Evolutionary conservation across 2,797 vertebrate genomes (phyloP), one percentile per base, ranked within the genome.

Genomic region (Anableps anableps): DNA sequence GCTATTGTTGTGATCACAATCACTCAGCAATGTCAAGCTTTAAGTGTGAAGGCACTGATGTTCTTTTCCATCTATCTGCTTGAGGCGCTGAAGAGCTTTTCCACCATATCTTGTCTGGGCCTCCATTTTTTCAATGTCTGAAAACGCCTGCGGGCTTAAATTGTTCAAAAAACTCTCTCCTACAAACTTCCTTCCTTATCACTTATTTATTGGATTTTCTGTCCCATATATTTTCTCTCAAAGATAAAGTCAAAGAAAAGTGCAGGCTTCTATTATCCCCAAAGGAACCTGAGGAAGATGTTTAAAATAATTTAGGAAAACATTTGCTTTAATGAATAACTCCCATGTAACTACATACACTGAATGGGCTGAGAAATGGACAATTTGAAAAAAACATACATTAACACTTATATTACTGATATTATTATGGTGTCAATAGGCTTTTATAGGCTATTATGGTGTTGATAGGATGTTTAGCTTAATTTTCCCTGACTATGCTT

Each of bases 151-250:
- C 84, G 92, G 92, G 93, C 89, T 93, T 91, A 92, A 91, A 93
- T 92, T 93, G 93, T 93, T 94, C 90, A 92, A 91, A 94, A 94
- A 91, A 88, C 90, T 87, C 88, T 85, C 88, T 85, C 84, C 90
- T 73, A 83, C 85, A 75, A 93, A 93, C 91, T 93, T 94, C 89
- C 91, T 89, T 82, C 88, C 89, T 95, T 94, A 95, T 95, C 90
- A 91, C 85, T 93, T 95, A 95, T 95, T 94, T 93, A 95, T 93
- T 92, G 89, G 90, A 93, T 93, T 90, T 91, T 88, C 91, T 93
- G 92, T 93, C 91, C 92, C 88, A 91, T 89, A 93, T 91, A 92
- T 94, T 94, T 93, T 86, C 82, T 76, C 85, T 91, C 84, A 90
- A 84, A 93, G 91, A 94, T 92, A 94, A 94, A 93, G 86, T 90